These are phyloP conservation scores for Mormyrops boulengeri DNA, from an alignment of 2,797 vertebrate genomes.

Conservation along the genomic window DNA sequence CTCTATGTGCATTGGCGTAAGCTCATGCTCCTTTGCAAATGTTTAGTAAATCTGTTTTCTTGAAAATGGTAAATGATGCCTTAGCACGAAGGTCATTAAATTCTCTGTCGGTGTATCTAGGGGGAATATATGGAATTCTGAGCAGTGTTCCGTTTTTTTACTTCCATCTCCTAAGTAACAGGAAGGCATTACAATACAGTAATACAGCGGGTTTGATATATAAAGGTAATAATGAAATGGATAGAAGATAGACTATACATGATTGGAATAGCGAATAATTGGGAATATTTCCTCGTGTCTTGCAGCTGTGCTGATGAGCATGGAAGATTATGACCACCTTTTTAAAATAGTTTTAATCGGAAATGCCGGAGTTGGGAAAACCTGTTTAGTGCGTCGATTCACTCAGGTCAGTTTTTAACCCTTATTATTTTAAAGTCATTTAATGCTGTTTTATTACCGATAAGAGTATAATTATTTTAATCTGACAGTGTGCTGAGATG, in stretches of 20 bases:
- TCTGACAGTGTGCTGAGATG: neutral
- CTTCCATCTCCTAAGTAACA: neutral
- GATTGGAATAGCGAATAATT: neutral
- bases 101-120: neutral
- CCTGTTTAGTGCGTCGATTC: constrained; percentile 73
- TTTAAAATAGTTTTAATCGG: constrained; percentile 80
- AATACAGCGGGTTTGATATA: neutral
- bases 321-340: constrained; percentile 83
- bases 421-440: neutral
- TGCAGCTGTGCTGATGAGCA: constrained; percentile 71
- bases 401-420: constrained; percentile 63
- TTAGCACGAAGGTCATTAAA: constrained; percentile 10
- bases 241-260: neutral
- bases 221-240: neutral
- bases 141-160: neutral
- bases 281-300: neutral
- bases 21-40: neutral
- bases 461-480: neutral
- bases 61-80: neutral
- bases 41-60: neutral
- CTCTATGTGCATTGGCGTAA: neutral
- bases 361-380: constrained; percentile 75
- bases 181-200: constrained; percentile 2
- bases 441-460: neutral
- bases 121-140: neutral